phyloP scores from a whole-genome alignment of 2,888 invertebrate genomes.

The Phyto melanocephala region DNA sequence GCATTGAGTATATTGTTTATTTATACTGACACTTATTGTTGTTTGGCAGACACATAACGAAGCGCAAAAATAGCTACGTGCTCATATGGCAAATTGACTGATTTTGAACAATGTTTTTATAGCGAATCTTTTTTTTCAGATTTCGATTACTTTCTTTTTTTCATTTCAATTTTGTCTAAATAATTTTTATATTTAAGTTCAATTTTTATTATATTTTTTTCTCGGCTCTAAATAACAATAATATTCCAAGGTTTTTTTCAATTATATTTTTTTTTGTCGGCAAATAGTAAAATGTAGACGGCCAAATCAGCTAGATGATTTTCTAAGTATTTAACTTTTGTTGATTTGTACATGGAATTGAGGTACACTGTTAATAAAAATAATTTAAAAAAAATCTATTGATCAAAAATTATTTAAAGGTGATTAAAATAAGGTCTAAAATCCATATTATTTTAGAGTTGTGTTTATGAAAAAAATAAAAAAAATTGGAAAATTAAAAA shows the following conservation, averaged over 20 bases:
- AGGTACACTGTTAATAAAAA: conserved; percentile 11
- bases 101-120: conserved; percentile 62
- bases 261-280: background rate
- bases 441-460: no score
- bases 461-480: no score
- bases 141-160: conserved; percentile 33
- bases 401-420: no score
- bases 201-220: background rate
- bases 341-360: background rate
- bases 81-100: conserved; percentile 68
- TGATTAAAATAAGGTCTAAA: no score
- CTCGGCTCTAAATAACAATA: conserved; percentile 20
- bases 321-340: conserved; percentile 21
- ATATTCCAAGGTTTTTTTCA: conserved; percentile 13
- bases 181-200: background rate
- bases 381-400: no score
- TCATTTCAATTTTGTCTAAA: conserved; percentile 2
- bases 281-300: background rate
- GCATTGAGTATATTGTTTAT: conserved; percentile 54
- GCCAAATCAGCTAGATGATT: conserved; percentile 24
- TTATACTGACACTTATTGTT: conserved; percentile 63
- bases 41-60: conserved; percentile 64
- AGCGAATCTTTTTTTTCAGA: background rate
- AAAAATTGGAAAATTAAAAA: no score
- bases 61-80: conserved; percentile 65